Percentiles rank a stretch among this genome's conserved stretches.
Conservation (phyloP, 2,113 vertebrate species). For the Holacanthus passer region DNA sequence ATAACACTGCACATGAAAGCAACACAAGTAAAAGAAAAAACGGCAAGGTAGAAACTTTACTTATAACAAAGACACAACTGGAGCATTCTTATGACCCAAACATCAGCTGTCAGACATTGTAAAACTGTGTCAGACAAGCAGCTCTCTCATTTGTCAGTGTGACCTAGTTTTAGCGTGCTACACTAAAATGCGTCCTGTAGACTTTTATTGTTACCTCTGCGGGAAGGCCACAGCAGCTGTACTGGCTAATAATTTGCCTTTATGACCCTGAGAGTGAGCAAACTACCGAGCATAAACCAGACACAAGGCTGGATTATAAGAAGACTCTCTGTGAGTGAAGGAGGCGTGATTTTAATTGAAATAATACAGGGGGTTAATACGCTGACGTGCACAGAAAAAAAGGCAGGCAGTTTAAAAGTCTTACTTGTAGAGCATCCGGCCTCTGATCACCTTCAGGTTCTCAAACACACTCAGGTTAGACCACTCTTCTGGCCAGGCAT, state of each 20-base stretch:
- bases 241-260: slow-evolving; percentile 76
- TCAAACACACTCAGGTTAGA: slow-evolving; percentile 89
- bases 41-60: neutral
- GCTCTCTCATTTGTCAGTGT: slow-evolving; percentile 1
- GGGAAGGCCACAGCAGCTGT: slow-evolving; percentile 30
- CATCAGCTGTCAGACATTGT: neutral
- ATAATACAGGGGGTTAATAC: neutral
- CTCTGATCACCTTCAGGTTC: slow-evolving; percentile 92
- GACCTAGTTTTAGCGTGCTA: slow-evolving; percentile 30
- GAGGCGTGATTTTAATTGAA: neutral
- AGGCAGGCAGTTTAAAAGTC: slow-evolving; percentile 31
- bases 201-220: slow-evolving; percentile 7
- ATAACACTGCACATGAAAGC: neutral
- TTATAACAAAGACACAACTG: neutral
- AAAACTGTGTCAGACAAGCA: slow-evolving; percentile 1
- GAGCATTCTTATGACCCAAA: neutral
- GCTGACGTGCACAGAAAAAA: neutral
- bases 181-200: neutral
- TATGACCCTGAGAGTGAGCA: slow-evolving; percentile 60
- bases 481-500: slow-evolving; percentile 88
- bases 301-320: neutral
- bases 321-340: neutral
- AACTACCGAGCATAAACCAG: slow-evolving; percentile 34
- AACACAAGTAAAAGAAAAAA: neutral
- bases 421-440: slow-evolving; percentile 93